These are phyloP conservation scores for Amazona guildingii DNA, from an alignment of 2,113 vertebrate genomes.

Conservation along the genomic window DNA sequence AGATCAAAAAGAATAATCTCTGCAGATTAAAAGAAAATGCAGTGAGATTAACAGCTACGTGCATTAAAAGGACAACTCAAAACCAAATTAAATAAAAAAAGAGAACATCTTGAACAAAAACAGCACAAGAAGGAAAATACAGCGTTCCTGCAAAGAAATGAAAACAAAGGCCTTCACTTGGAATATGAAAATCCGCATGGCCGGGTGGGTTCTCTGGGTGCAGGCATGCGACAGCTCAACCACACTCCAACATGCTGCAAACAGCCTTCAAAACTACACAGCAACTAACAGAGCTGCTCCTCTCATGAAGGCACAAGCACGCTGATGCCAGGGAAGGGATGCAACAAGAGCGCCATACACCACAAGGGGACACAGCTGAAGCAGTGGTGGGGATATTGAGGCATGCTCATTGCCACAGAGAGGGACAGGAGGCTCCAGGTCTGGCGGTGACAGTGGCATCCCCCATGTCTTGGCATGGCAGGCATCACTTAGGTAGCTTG, in stretches of 20 bases:
- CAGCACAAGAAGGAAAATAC: not conserved
- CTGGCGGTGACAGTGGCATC: not conserved
- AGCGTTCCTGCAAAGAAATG: not conserved
- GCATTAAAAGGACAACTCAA: constrained; percentile 1
- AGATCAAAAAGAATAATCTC: not conserved
- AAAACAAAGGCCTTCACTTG: constrained; percentile 18
- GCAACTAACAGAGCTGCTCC: not conserved
- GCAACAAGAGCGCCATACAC: not conserved
- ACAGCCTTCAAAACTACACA: not conserved
- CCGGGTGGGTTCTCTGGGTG: not conserved
- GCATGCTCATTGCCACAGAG: not conserved
- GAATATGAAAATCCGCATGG: not conserved
- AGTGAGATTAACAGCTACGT: not conserved
- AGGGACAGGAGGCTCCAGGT: not conserved
- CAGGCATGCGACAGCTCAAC: not conserved
- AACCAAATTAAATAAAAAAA: not conserved
- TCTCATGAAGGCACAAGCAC: not conserved
- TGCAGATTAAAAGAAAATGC: not conserved
- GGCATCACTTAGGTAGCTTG: not conserved
- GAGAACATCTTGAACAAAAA: constrained; percentile 8
- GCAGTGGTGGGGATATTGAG: not conserved
- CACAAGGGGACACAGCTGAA: not conserved
- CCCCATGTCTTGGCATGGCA: fast-evolving
- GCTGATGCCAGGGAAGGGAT: not conserved
- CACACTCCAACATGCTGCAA: constrained; percentile 1